phyloP scores from a whole-genome alignment of 2,113 vertebrate genomes.

The Blennius ocellaris region DNA sequence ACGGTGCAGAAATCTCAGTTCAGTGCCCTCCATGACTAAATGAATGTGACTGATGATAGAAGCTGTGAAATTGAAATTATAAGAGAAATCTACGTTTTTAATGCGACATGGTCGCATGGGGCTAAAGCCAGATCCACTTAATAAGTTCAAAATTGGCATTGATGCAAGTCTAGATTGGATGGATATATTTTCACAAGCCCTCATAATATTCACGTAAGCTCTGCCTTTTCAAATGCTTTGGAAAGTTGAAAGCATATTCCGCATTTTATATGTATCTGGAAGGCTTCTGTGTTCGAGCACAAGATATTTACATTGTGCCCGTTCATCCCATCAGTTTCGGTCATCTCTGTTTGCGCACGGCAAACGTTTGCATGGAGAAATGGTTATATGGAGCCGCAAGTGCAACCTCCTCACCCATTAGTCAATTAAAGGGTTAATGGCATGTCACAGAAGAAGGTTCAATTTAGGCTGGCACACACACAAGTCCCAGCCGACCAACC shows the following conservation, averaged over 20 bases:
- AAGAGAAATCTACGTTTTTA: neutral
- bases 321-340: conserved; percentile 35
- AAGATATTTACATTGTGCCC: neutral
- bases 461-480: conserved; percentile 28
- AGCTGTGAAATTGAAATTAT: neutral
- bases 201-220: neutral
- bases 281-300: neutral
- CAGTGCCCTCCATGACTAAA: neutral
- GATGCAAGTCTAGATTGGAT: neutral
- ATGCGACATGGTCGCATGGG: neutral
- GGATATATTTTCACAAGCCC: neutral
- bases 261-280: neutral
- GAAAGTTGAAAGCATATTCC: neutral
- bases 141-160: neutral
- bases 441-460: conserved; percentile 57
- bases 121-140: neutral
- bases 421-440: conserved; percentile 80
- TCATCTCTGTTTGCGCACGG: neutral
- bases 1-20: neutral
- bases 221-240: too few relatives aligned
- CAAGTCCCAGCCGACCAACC: conserved; percentile 51
- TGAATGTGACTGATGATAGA: neutral
- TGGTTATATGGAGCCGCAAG: conserved; percentile 47
- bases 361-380: conserved; percentile 46
- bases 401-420: conserved; percentile 50